Evolutionary conservation across 2,797 vertebrate species (phyloP), one percentile per base, ranked within the genome.

Genomic region (Parambassis ranga): DNA sequence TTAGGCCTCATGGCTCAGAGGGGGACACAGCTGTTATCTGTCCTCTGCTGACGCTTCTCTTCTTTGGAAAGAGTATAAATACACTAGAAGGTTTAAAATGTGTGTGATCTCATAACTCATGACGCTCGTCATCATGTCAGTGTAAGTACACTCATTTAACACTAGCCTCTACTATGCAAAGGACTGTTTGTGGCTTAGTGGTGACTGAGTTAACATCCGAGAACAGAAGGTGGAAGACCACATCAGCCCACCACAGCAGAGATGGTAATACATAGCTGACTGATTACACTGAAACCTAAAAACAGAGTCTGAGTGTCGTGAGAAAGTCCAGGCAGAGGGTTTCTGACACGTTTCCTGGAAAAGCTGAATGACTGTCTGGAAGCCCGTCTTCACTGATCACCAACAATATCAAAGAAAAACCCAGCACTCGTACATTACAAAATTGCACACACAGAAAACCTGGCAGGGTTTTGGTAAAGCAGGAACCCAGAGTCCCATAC

Each of bases 301-400:
- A 52, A 51, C 0, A 16, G 31, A 6, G 6, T 2, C 13, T 36
- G 16, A 23, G 6, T 11, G 14, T 0, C 0, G 19, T 72, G 74
- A 70, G 44, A 75, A 63, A 1, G 3, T 28, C 7, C 8, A 28
- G 13, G 68, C 69, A 55, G 9, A 0, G 5, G 60, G 24, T 11
- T 39, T 53, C 32, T 52, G 38, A 65, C 22, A 27, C 1, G 11
- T 71, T 68, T 87, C 62, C 71, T 56, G 73, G 71, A 77, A 86
- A 57, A 26, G 28, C 35, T 6, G 5, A 30, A 27, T 4, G 18
- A 60, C 10, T 0, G 4, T 0, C 43, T 43, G 31, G 59, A 47
- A 26, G 16, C 15, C 22, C 26, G 10, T n/a, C n/a, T n/a, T n/a
- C n/a, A 22, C 10, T 10, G 11, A 10, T 32, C 35, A 52, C 55